These are phyloP conservation scores for Mugil cephalus DNA, from an alignment of 2,113 vertebrate species.

Conservation along the genomic window DNA sequence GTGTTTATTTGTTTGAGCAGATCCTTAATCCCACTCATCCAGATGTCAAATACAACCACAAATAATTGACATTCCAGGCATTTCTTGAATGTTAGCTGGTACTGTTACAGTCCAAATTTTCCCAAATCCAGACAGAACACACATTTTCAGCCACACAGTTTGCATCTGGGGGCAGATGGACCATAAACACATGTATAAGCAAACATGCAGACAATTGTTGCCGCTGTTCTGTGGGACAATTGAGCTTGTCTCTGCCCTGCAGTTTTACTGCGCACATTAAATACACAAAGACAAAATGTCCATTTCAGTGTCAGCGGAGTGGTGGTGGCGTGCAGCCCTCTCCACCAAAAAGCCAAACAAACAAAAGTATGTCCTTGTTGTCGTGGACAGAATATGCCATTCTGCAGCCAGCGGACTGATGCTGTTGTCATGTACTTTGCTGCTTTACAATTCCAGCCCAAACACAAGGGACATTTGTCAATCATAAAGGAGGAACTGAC, in stretches of 20 bases:
- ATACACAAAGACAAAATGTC: conserved; percentile 81
- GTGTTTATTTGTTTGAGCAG: conserved; percentile 51
- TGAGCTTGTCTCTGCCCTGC: conserved; percentile 72
- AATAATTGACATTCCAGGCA: conserved; percentile 55
- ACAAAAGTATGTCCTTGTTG: conserved; percentile 81
- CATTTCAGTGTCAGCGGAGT: conserved; percentile 74
- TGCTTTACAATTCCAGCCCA: conserved; percentile 62
- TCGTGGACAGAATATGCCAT: conserved; percentile 76
- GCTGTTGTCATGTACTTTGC: conserved; percentile 77
- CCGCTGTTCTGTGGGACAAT: conserved; percentile 79
- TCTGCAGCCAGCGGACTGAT: conserved; percentile 69
- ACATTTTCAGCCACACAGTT: conserved; percentile 57
- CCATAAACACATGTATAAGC: conserved; percentile 69
- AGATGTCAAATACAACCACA: conserved; percentile 46
- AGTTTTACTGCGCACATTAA: conserved; percentile 75
- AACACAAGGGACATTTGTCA: conserved; percentile 77
- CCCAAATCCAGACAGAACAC: conserved; percentile 59
- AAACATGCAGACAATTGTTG: conserved; percentile 79
- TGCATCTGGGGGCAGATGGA: conserved; percentile 67
- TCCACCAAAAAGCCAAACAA: conserved; percentile 82
- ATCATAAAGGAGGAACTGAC: conserved; percentile 65
- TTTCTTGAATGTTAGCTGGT: conserved; percentile 47
- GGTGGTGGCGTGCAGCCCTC: conserved; percentile 72
- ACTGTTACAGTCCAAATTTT: conserved; percentile 48
- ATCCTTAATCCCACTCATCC: conserved; percentile 22